A percentile compares a stretch with the other conserved stretches of the same genome.
Evolutionary conservation across 2,797 vertebrate genomes (phyloP).

Genomic region (Hydrolagus colliei): DNA sequence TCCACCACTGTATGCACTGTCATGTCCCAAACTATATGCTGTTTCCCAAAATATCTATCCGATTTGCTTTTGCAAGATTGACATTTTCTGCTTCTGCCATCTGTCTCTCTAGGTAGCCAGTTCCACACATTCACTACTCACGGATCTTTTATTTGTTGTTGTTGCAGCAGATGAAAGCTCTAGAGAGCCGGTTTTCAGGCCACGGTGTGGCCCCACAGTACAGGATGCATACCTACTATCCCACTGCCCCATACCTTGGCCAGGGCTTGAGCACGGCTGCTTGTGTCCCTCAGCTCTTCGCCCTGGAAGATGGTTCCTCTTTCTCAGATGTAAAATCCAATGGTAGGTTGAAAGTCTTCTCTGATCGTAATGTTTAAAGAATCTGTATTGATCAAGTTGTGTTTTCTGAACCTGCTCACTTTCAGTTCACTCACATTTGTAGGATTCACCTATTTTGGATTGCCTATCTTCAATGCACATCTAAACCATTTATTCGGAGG

Average conservation of each 20-base stretch:
- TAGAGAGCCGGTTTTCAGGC: slow-evolving; percentile 60
- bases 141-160: not conserved
- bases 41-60: no score
- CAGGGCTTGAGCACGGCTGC: slow-evolving; percentile 62
- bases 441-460: no score
- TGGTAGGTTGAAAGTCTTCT: slow-evolving; percentile 60
- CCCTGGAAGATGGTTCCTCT: slow-evolving; percentile 65
- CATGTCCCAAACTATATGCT: no score
- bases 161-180: slow-evolving; percentile 60
- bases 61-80: no score
- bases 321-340: slow-evolving; percentile 63
- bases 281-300: slow-evolving; percentile 64
- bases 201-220: slow-evolving; percentile 76
- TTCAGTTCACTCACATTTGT: not conserved
- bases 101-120: no score
- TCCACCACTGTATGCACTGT: no score
- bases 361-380: not conserved
- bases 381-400: not conserved
- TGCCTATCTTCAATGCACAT: not conserved
- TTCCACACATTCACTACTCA: no score
- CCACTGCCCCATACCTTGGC: slow-evolving; percentile 70
- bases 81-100: no score
- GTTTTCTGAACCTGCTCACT: not conserved
- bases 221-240: slow-evolving; percentile 83
- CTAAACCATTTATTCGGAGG: not conserved